Percentiles rank a stretch among this genome's conserved stretches.
Evolutionary conservation across 2,113 vertebrate species (phyloP).

Genomic region (Aphyosemion australe): DNA sequence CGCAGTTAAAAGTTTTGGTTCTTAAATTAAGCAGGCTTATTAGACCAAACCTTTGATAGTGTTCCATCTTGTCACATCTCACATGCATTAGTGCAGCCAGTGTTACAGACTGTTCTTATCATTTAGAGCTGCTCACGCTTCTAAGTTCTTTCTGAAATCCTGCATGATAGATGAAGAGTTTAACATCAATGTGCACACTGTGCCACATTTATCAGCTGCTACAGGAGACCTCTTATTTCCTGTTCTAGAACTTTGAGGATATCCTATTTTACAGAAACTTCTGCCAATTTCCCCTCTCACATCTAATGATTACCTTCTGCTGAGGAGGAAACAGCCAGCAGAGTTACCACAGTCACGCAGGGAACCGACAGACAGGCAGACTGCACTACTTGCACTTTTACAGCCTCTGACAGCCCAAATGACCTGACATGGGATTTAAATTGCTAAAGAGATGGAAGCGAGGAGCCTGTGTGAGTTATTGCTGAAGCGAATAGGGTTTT

Average conservation of each 20-base stretch:
- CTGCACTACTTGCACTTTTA: conserved; percentile 63
- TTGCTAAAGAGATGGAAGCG: conserved; percentile 44
- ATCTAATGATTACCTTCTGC: conserved; percentile 74
- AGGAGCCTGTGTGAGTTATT: conserved; percentile 47
- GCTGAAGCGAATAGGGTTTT: conserved; percentile 27
- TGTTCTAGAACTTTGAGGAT: conserved; percentile 55
- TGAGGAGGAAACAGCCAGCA: conserved; percentile 59
- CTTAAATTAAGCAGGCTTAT: conserved; percentile 12
- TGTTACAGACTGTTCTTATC: conserved; percentile 10
- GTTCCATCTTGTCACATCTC: conserved; percentile 38
- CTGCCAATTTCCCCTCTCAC: conserved; percentile 57
- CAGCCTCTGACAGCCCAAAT: conserved; percentile 54
- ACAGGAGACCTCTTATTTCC: conserved; percentile 33
- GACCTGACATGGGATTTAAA: conserved; percentile 60
- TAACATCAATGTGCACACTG: conserved; percentile 7
- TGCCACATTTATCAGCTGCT: conserved; percentile 30
- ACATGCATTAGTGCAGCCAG: conserved; percentile 24
- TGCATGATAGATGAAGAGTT: conserved; percentile 3
- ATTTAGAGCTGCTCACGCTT: conserved; percentile 7
- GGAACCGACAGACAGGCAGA: conserved; percentile 58
- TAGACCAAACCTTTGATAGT: conserved; percentile 31
- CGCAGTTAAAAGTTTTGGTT: conserved; percentile 10
- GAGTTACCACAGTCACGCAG: conserved; percentile 60
- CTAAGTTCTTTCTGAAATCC: conserved; percentile 6
- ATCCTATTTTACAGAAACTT: conserved; percentile 46